Evolutionary conservation across 2,888 invertebrate species (phyloP).

Genomic region (Drosophila meridiana): DNA sequence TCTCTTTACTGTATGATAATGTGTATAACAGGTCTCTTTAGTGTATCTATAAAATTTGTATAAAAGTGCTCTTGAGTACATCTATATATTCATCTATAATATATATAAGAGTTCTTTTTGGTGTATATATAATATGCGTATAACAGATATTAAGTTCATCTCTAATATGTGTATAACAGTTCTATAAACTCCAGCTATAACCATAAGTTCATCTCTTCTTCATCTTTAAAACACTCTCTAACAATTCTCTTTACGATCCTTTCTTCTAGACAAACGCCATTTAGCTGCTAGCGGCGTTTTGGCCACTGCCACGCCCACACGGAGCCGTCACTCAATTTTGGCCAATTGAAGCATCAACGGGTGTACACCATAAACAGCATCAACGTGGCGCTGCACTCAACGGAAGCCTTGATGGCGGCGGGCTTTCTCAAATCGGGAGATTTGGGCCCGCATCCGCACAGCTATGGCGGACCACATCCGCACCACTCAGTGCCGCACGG

Average conservation of each 20-base stretch:
- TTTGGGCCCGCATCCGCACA: conserved; percentile 85
- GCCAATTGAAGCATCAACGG: conserved; percentile 29
- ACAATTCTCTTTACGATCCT: neutral
- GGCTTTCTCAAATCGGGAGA: conserved; percentile 85
- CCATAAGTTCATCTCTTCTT: too few relatives aligned
- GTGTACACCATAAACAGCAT: conserved; percentile 67
- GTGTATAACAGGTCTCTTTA: too few relatives aligned
- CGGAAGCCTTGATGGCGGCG: conserved; percentile 86
- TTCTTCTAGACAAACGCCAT: conserved; percentile 10
- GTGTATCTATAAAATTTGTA: too few relatives aligned
- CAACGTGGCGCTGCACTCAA: conserved; percentile 85
- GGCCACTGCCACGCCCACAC: conserved; percentile 16
- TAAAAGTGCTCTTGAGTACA: too few relatives aligned
- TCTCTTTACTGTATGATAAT: too few relatives aligned
- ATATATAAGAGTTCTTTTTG: neutral
- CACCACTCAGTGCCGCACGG: conserved; percentile 85
- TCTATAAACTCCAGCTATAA: neutral
- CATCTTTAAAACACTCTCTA: neutral
- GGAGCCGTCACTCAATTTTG: conserved; percentile 3
- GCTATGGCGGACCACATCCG: conserved; percentile 85
- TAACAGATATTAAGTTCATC: too few relatives aligned
- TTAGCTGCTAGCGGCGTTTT: neutral
- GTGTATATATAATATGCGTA: too few relatives aligned
- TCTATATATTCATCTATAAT: too few relatives aligned
- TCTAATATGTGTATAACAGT: too few relatives aligned